Evolutionary conservation across 2,888 invertebrate genomes (phyloP).

Genomic region (Eristalinus aeneus): DNA sequence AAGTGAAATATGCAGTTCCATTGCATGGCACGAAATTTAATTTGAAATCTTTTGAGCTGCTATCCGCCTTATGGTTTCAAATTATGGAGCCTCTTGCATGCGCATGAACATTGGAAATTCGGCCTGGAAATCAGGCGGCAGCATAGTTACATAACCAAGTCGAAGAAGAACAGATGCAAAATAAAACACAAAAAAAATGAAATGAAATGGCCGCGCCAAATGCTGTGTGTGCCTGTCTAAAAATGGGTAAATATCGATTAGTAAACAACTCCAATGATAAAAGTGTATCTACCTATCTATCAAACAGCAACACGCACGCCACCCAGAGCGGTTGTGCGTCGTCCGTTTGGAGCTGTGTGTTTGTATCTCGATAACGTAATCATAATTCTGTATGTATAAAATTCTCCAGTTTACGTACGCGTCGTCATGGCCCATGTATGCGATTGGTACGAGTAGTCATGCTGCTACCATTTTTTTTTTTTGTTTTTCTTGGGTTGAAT

Average conservation of each 20-base stretch:
- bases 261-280: slow-evolving; percentile 26
- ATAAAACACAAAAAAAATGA: neutral
- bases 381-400: neutral
- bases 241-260: slow-evolving; percentile 45
- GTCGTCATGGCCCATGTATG: slow-evolving; percentile 23
- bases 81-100: neutral
- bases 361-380: slow-evolving; percentile 47
- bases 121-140: neutral
- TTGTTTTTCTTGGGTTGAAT: slow-evolving; percentile 22
- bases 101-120: slow-evolving; percentile 33
- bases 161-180: slow-evolving; percentile 3
- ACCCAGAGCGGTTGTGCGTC: neutral
- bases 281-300: slow-evolving; percentile 5
- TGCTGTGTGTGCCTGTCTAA: slow-evolving; percentile 14
- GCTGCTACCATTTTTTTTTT: neutral
- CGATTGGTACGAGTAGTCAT: slow-evolving; percentile 1
- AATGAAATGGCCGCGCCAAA: slow-evolving; percentile 28
- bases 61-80: neutral
- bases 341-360: neutral
- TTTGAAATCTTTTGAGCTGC: neutral
- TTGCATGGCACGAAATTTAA: neutral
- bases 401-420: slow-evolving; percentile 6
- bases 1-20: neutral
- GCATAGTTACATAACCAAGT: neutral
- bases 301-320: slow-evolving; percentile 10